These are phyloP conservation scores for Lutraria rhynchaena DNA, from an alignment of 1,140 invertebrate species.

Conservation along the genomic window DNA sequence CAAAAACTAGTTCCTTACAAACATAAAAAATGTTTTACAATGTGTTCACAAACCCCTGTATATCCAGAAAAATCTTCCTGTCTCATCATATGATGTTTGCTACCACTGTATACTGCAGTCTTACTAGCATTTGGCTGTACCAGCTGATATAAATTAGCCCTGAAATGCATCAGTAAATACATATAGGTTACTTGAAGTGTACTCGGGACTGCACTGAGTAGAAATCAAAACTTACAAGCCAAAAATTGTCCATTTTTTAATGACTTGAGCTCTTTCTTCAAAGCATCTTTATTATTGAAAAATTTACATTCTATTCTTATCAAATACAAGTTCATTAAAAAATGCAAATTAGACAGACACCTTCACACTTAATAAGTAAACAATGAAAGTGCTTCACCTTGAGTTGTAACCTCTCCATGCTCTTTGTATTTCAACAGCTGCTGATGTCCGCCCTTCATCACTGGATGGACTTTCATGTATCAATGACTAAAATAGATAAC, in stretches of 20 bases:
- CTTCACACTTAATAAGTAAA: background rate
- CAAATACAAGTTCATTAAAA: background rate
- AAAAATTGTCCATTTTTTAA: background rate
- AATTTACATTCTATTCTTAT: background rate
- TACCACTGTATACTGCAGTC: slow-evolving; percentile 69
- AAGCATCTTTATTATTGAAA: background rate
- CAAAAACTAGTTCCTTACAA: no score
- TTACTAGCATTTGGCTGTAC: slow-evolving; percentile 63
- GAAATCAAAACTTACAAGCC: background rate
- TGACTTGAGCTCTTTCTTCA: background rate
- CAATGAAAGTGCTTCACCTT: slow-evolving; percentile 58
- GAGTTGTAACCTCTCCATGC: slow-evolving; percentile 67
- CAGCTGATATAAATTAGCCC: slow-evolving; percentile 57
- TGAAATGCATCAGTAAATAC: slow-evolving; percentile 46
- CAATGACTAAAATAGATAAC: slow-evolving; percentile 63
- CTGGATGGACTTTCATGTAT: slow-evolving; percentile 58
- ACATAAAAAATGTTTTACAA: background rate
- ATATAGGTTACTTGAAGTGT: no score
- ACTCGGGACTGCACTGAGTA: background rate
- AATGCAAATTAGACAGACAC: background rate
- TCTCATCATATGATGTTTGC: slow-evolving; percentile 59
- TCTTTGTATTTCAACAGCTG: slow-evolving; percentile 76
- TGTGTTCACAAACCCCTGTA: slow-evolving; percentile 12
- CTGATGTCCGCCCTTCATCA: slow-evolving; percentile 66
- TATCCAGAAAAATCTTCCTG: slow-evolving; percentile 59